Evolutionary conservation across 2,797 vertebrate genomes (phyloP), one percentile per base, ranked within the genome.

Genomic region (Coranthus polyacanthus): DNA sequence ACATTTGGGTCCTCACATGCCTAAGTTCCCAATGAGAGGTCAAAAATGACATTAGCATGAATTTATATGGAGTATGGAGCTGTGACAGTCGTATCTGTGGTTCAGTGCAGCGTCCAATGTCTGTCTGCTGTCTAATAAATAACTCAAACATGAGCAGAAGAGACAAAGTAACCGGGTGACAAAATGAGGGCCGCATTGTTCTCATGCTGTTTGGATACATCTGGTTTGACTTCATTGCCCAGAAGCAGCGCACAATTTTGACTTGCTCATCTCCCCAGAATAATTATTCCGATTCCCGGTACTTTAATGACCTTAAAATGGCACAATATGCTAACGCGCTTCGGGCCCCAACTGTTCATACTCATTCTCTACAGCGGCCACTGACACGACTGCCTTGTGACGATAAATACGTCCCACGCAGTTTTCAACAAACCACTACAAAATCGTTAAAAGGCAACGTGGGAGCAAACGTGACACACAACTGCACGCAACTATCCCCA

Each of bases 351-450:
- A n/a, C n/a, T n/a, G n/a, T n/a, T n/a, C n/a, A n/a, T n/a, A n/a
- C n/a, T n/a, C n/a, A n/a, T n/a, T n/a, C n/a, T n/a, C n/a, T n/a
- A n/a, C n/a, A n/a, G n/a, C n/a, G n/a, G n/a, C n/a, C n/a, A n/a
- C n/a, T n/a, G n/a, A n/a, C n/a, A 75, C 54, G 4, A 60, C 50
- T 52, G 15, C 58, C 42, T 58, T 41, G 32, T 46, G 56, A 49
- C 62, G 16, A 62, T 74, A 85, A 78, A 68, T 16, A 17, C 51
- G 6, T 52, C 20, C 43, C 34, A 45, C 2, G 2, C 12, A 44
- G 59, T 67, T 75, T n/a, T 68, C 32, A 79, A 61, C 62, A 63
- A 82, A 82, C 45, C 46, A 62, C 68, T 62, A 5, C 24, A 51
- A 51, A 50, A 59, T 18, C 45, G 60, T 54, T 51, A 64, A 77